Conservation (phyloP, 2,888 invertebrate genomes). For the Gasteruption jaculator region DNA sequence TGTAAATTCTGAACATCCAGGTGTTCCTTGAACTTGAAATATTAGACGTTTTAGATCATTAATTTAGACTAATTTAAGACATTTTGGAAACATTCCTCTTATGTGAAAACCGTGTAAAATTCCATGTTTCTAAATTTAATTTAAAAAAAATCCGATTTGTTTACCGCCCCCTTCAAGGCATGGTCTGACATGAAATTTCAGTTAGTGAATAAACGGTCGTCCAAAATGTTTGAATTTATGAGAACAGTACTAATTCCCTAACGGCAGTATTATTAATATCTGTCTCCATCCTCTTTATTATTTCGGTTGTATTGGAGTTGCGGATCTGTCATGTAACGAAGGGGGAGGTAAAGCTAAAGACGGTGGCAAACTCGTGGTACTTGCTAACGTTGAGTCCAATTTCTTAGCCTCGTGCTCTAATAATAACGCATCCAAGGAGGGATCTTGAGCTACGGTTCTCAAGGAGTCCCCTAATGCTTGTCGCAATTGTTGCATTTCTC, state of each 20-base stretch:
- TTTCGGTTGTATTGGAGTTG: slow-evolving; percentile 37
- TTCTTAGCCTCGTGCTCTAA: slow-evolving; percentile 87
- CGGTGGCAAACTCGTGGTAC: slow-evolving; percentile 42
- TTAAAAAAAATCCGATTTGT: neutral
- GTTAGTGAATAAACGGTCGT: slow-evolving; percentile 3
- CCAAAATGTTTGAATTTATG: slow-evolving; percentile 6
- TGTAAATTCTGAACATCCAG: too few species aligned
- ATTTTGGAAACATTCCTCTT: too few species aligned
- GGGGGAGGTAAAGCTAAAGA: slow-evolving; percentile 41
- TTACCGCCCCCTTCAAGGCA: neutral
- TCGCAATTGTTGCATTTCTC: slow-evolving; percentile 84
- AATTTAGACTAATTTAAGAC: too few species aligned
- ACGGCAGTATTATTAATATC: slow-evolving; percentile 3
- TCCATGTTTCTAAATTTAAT: neutral
- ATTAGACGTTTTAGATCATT: too few species aligned
- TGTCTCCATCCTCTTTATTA: slow-evolving; percentile 11
- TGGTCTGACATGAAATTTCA: neutral
- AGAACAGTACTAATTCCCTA: slow-evolving; percentile 9
- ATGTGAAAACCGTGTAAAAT: too few species aligned
- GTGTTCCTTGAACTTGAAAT: too few species aligned
- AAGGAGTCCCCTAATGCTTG: slow-evolving; percentile 75
- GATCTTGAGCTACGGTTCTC: slow-evolving; percentile 77
- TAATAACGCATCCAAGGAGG: slow-evolving; percentile 78
- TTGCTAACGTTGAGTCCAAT: slow-evolving; percentile 54
- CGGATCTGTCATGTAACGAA: slow-evolving; percentile 37